Percentiles rank a stretch among this genome's conserved stretches.
Evolutionary conservation across 2,113 vertebrate species (phyloP).

Genomic region (Pseudopodoces humilis): DNA sequence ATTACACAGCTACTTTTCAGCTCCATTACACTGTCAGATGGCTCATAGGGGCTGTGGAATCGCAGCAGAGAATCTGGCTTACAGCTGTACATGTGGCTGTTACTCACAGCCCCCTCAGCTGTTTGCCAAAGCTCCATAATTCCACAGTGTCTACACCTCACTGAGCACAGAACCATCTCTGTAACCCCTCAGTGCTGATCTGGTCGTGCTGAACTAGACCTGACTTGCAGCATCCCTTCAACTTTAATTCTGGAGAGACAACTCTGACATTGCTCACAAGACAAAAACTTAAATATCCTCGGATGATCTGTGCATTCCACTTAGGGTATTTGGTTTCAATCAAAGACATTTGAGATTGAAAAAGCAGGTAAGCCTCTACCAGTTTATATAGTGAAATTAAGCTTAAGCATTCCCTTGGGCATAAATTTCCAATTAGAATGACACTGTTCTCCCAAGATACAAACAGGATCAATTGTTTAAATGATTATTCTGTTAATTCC

Average conservation of each 20-base stretch:
- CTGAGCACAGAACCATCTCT: neutral
- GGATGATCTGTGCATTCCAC: neutral
- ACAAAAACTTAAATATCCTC: neutral
- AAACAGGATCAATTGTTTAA: neutral
- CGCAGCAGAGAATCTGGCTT: slow-evolving; percentile 23
- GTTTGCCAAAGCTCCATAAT: neutral
- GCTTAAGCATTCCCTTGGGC: neutral
- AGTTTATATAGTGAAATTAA: neutral
- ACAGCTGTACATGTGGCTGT: neutral
- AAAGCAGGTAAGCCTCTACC: neutral
- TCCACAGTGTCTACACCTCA: neutral
- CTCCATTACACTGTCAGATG: slow-evolving; percentile 44
- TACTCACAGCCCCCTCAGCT: slow-evolving; percentile 31
- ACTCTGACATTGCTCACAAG: too few relatives aligned
- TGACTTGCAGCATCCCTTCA: neutral
- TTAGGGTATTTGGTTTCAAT: neutral
- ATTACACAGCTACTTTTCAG: slow-evolving; percentile 28
- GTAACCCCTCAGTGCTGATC: neutral
- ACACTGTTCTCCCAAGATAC: neutral
- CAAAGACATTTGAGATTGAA: neutral
- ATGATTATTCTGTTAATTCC: neutral
- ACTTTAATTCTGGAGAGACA: neutral
- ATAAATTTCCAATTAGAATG: neutral
- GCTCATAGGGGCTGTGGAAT: slow-evolving; percentile 26
- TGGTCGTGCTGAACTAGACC: neutral